Conservation (phyloP, 2,888 invertebrate genomes). For the Mythimna loreyi region DNA sequence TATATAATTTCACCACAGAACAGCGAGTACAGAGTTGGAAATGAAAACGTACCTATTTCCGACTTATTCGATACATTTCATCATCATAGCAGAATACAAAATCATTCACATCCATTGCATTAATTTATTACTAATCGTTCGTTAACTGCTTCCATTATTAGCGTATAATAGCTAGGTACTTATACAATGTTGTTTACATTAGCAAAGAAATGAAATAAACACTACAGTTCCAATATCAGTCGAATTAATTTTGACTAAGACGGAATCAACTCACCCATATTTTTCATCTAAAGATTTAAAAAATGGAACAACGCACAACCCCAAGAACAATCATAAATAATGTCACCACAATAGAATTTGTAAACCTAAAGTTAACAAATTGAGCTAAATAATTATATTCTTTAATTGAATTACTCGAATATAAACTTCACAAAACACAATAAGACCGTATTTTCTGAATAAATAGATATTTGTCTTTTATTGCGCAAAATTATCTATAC, state of each 20-base stretch:
- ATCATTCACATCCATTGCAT: slow-evolving; percentile 60
- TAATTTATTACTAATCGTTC: slow-evolving; percentile 45
- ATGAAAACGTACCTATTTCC: slow-evolving; percentile 60
- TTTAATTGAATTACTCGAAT: slow-evolving; percentile 68
- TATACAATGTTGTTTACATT: slow-evolving; percentile 56
- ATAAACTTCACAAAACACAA: slow-evolving; percentile 54
- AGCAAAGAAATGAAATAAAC: slow-evolving; percentile 68
- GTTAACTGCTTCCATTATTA: slow-evolving; percentile 56
- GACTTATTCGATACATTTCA: slow-evolving; percentile 49
- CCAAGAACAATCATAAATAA: slow-evolving; percentile 75
- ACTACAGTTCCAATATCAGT: slow-evolving; percentile 76
- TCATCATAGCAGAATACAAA: slow-evolving; percentile 50
- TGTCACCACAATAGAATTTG: slow-evolving; percentile 78
- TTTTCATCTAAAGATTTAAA: slow-evolving; percentile 70
- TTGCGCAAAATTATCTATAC: slow-evolving; percentile 63
- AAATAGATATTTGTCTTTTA: slow-evolving; percentile 66
- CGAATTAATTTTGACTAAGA: slow-evolving; percentile 83
- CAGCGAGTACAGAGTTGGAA: slow-evolving; percentile 76
- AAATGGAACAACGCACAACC: slow-evolving; percentile 86
- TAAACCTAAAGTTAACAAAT: slow-evolving; percentile 85
- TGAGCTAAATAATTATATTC: slow-evolving; percentile 79
- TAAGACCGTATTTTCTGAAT: slow-evolving; percentile 41
- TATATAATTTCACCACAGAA: slow-evolving; percentile 76
- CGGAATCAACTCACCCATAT: slow-evolving; percentile 82
- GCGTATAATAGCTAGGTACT: slow-evolving; percentile 59